These are phyloP conservation scores for Coptotermes formosanus DNA, from an alignment of 1,140 invertebrate species.

Conservation along the genomic window DNA sequence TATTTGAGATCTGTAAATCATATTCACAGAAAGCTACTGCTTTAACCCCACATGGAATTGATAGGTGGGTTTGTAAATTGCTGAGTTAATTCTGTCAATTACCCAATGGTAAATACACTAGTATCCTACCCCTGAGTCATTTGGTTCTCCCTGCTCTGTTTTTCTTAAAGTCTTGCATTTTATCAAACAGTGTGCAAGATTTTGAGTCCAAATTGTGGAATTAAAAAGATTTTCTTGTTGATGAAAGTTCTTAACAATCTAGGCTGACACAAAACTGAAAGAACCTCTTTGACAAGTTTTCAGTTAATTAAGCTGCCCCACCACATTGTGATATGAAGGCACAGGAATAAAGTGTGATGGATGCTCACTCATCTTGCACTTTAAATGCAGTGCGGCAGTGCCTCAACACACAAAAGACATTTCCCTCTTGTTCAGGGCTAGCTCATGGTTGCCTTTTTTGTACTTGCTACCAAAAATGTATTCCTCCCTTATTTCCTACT, in stretches of 20 bases:
- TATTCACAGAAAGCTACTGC: background rate
- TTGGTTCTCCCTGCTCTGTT: conserved; percentile 1
- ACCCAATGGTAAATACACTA: background rate
- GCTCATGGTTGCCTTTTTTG: conserved; percentile 32
- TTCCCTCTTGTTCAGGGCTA: conserved; percentile 30
- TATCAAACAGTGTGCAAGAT: background rate
- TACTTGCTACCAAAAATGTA: conserved; percentile 28
- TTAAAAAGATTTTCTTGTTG: background rate
- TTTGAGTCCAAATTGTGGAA: background rate
- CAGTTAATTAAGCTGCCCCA: background rate
- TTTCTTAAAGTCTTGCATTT: conserved; percentile 16
- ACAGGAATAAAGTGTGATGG: conserved; percentile 8
- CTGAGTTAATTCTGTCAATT: background rate
- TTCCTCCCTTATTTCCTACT: conserved; percentile 24
- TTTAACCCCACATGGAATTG: background rate
- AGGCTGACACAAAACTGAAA: background rate
- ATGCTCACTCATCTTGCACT: conserved; percentile 17
- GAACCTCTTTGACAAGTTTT: background rate
- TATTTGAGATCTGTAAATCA: background rate
- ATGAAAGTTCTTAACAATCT: background rate
- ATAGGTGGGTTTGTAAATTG: background rate
- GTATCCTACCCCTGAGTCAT: background rate
- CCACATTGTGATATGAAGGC: background rate
- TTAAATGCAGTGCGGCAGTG: background rate
- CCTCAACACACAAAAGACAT: conserved; percentile 20